These are phyloP conservation scores for Tor tambroides DNA, from an alignment of 2,113 vertebrate species.

Conservation along the genomic window DNA sequence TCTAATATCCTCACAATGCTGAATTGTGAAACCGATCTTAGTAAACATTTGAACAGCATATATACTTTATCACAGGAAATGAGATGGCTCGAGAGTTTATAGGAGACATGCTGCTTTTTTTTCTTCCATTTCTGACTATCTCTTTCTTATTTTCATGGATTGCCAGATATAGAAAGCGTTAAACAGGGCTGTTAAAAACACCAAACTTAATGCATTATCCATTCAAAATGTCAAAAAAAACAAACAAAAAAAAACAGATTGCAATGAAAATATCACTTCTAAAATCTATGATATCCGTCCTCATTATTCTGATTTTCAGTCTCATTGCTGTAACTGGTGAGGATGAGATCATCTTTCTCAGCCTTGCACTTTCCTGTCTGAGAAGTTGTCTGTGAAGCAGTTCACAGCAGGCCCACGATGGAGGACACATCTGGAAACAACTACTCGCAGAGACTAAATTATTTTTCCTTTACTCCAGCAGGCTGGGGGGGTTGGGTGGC, in stretches of 20 bases:
- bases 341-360: slow-evolving; percentile 44
- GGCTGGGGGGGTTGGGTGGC: slow-evolving; percentile 47
- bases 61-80: slow-evolving; percentile 8
- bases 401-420: slow-evolving; percentile 41
- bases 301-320: background rate
- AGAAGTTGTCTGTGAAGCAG: slow-evolving; percentile 34
- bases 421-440: slow-evolving; percentile 67
- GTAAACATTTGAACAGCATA: slow-evolving; percentile 4
- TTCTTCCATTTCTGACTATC: background rate
- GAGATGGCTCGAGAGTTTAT: background rate
- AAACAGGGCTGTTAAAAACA: background rate
- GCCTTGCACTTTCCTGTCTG: slow-evolving; percentile 35
- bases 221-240: background rate
- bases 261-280: background rate
- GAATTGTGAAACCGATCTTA: slow-evolving; percentile 35
- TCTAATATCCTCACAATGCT: slow-evolving; percentile 3
- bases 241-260: background rate
- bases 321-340: slow-evolving; percentile 31
- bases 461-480: slow-evolving; percentile 50
- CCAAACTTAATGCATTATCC: background rate
- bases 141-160: background rate
- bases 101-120: background rate
- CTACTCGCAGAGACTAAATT: slow-evolving; percentile 54
- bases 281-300: background rate
- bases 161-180: background rate